These are phyloP conservation scores for Bathybates hornii DNA, from an alignment of 2,113 vertebrate species.

Conservation along the genomic window DNA sequence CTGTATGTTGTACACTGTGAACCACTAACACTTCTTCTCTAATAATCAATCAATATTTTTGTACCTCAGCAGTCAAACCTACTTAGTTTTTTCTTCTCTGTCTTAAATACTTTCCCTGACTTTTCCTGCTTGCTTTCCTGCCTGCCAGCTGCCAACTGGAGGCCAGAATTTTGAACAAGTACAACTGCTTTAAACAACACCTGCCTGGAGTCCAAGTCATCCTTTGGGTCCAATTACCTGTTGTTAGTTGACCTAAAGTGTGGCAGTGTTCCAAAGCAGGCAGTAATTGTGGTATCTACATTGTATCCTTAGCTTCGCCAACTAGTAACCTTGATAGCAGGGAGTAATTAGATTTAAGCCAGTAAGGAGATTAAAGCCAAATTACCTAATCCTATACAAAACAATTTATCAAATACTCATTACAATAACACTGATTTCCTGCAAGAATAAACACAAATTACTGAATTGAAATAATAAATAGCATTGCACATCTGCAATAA, in stretches of 20 bases:
- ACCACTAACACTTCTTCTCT: not conserved
- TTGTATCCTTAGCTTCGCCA: not conserved
- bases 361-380: not conserved
- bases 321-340: not conserved
- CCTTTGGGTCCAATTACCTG: constrained; percentile 44
- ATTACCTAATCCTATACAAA: not conserved
- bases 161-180: not conserved
- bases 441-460: not conserved
- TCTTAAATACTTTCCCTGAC: not conserved
- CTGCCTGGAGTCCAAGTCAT: not conserved
- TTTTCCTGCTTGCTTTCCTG: not conserved
- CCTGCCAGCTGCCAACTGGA: not conserved
- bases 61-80: not conserved
- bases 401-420: not conserved
- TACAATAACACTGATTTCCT: not conserved
- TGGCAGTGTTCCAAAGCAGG: not conserved
- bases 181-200: constrained; percentile 11
- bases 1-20: not conserved
- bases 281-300: not conserved
- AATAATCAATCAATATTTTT: not conserved
- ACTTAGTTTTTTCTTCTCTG: not conserved
- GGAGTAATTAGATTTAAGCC: not conserved
- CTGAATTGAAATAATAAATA: not conserved
- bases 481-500: not conserved
- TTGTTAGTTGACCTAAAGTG: not conserved